Percentiles rank a stretch among this genome's conserved stretches.
Evolutionary conservation across 2,797 vertebrate genomes (phyloP).

Genomic region (Argentina silus): DNA sequence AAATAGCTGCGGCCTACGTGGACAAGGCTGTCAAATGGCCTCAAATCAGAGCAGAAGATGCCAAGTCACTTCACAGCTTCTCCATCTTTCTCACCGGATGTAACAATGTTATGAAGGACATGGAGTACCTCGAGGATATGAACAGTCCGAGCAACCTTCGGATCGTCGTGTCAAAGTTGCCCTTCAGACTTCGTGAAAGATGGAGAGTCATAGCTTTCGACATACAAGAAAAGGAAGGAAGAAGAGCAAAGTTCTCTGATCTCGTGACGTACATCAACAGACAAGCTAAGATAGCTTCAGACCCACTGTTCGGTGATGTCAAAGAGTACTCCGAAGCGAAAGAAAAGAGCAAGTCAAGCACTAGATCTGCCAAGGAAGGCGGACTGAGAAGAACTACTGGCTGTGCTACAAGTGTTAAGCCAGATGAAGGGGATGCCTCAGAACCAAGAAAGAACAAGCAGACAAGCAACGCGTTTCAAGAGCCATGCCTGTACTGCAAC

Average conservation of each 20-base stretch:
- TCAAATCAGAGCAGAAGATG: slow-evolving; percentile 21
- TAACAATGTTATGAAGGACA: slow-evolving; percentile 19
- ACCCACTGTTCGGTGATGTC: slow-evolving; percentile 18
- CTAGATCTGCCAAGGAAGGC: too few relatives aligned
- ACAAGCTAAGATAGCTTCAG: slow-evolving; percentile 21
- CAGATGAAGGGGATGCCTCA: too few relatives aligned
- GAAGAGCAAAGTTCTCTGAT: slow-evolving; percentile 21
- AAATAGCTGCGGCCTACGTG: slow-evolving; percentile 7
- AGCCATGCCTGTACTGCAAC: slow-evolving; percentile 11
- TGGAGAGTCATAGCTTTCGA: slow-evolving; percentile 23
- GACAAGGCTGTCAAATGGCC: slow-evolving; percentile 15
- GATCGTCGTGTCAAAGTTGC: not conserved
- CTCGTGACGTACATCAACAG: not conserved
- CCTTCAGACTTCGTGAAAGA: slow-evolving; percentile 21
- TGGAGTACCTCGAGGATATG: slow-evolving; percentile 20
- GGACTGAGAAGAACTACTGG: too few relatives aligned
- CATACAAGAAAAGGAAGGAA: slow-evolving; percentile 15
- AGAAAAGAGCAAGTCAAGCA: not conserved
- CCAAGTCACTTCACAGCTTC: slow-evolving; percentile 15
- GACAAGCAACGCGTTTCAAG: not conserved
- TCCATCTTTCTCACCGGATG: slow-evolving; percentile 22
- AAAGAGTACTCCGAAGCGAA: not conserved
- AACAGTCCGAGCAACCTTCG: slow-evolving; percentile 22
- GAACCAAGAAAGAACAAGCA: not conserved
- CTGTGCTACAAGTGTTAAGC: too few relatives aligned